A percentile compares a stretch with the other conserved stretches of the same genome.
Evolutionary conservation across 2,888 invertebrate genomes (phyloP).

Genomic region (Macrosiphum euphorbiae): DNA sequence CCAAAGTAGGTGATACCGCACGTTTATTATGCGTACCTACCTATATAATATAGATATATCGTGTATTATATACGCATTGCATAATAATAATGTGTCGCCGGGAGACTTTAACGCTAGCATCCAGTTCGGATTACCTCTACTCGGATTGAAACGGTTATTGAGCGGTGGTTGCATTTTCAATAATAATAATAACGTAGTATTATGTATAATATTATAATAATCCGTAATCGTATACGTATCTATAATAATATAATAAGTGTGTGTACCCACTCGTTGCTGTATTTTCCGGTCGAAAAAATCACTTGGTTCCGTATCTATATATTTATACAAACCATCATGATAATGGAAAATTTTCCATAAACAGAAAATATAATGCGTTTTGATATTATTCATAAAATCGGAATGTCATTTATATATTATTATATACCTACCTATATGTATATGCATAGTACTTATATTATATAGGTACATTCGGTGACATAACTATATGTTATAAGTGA

Average conservation of each 20-base stretch:
- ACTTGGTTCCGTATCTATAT: conserved; percentile 6
- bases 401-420: conserved; percentile 44
- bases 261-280: not conserved
- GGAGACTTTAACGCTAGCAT: conserved; percentile 48
- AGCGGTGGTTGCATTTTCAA: conserved; percentile 7
- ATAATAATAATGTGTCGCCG: conserved; percentile 2
- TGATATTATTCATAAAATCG: conserved; percentile 38
- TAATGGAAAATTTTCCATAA: conserved; percentile 24
- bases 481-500: conserved; percentile 45
- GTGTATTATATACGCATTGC: not conserved
- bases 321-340: not conserved
- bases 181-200: conserved; percentile 1
- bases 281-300: conserved; percentile 14
- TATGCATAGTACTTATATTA: conserved; percentile 1
- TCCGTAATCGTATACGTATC: not conserved
- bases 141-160: not conserved
- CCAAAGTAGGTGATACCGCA: not conserved
- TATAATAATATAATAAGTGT: not conserved
- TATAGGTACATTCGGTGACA: conserved; percentile 34
- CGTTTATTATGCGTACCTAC: not conserved
- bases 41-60: not conserved
- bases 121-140: not conserved
- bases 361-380: conserved; percentile 5
- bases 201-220: conserved; percentile 12
- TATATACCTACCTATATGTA: not conserved